These are phyloP conservation scores for Deladenus siricidicola DNA, from an alignment of 2,888 invertebrate genomes.

Conservation along the genomic window DNA sequence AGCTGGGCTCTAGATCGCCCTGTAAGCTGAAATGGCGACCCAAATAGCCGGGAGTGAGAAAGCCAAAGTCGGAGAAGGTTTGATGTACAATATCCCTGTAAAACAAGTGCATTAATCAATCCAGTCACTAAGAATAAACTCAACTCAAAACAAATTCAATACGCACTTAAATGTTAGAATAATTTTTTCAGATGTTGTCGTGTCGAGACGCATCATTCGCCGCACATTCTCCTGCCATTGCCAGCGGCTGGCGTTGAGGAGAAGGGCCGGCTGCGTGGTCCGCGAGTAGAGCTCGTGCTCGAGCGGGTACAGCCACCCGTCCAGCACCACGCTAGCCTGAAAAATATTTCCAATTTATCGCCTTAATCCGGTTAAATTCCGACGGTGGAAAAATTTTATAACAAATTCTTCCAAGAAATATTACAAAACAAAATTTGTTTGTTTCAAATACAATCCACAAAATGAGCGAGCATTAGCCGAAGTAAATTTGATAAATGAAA, in stretches of 20 bases:
- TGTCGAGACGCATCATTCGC: constrained; percentile 55
- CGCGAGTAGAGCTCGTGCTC: constrained; percentile 53
- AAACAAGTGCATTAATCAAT: not conserved
- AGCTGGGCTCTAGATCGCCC: constrained; percentile 35
- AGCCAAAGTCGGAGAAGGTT: constrained; percentile 52
- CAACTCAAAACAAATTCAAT: not conserved
- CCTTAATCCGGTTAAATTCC: too few species aligned
- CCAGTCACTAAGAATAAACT: not conserved
- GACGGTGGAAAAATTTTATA: not conserved
- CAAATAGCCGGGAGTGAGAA: constrained; percentile 46
- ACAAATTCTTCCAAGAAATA: not conserved
- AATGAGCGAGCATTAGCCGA: not conserved
- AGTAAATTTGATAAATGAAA: not conserved
- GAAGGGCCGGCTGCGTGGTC: constrained; percentile 8
- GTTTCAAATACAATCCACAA: not conserved
- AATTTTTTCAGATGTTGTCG: constrained; percentile 17
- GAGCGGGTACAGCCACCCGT: constrained; percentile 64
- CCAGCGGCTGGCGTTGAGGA: constrained; percentile 59
- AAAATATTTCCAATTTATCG: not conserved
- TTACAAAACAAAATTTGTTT: not conserved
- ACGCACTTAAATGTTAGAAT: constrained; percentile 31
- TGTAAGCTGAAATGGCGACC: constrained; percentile 41
- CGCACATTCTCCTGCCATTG: constrained; percentile 60
- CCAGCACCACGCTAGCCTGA: constrained; percentile 59
- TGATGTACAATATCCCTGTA: constrained; percentile 51